phyloP scores from a whole-genome alignment of 2,113 vertebrate genomes.

The Spilogale gracilis region DNA sequence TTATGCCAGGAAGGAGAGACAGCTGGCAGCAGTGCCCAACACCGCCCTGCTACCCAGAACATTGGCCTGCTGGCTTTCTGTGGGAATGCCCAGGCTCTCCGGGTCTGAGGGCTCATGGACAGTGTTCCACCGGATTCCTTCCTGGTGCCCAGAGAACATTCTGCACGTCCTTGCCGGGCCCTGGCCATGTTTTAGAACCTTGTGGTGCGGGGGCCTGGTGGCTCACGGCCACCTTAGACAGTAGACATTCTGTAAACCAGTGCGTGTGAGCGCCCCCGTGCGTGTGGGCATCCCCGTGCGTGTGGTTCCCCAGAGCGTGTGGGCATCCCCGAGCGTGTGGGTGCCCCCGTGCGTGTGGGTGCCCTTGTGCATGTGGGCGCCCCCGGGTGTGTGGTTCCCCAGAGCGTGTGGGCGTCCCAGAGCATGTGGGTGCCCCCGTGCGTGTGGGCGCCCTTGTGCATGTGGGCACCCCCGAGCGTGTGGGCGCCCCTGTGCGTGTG shows the following conservation, averaged over 20 bases:
- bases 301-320: too few relatives aligned
- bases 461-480: too few relatives aligned
- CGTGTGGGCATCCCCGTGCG: too few relatives aligned
- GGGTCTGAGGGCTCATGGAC: neutral
- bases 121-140: neutral
- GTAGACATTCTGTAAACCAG: fast-evolving
- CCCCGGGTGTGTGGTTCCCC: too few relatives aligned
- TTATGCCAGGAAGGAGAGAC: neutral
- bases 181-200: neutral
- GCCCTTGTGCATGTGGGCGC: too few relatives aligned
- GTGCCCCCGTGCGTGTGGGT: too few relatives aligned
- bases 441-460: too few relatives aligned
- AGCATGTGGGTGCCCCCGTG: too few relatives aligned
- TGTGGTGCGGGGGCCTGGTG: fast-evolving
- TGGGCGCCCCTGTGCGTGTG: too few relatives aligned
- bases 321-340: too few relatives aligned
- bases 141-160: neutral
- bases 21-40: neutral
- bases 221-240: fast-evolving
- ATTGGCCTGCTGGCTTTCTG: neutral
- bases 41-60: neutral
- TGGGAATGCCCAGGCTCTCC: fast-evolving
- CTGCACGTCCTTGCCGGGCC: fast-evolving
- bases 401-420: too few relatives aligned
- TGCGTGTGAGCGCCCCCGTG: fast-evolving